Evolutionary conservation across 1,140 invertebrate genomes (phyloP), one percentile per base, ranked within the genome.

Genomic region (Lordiphosa clarofinis): DNA sequence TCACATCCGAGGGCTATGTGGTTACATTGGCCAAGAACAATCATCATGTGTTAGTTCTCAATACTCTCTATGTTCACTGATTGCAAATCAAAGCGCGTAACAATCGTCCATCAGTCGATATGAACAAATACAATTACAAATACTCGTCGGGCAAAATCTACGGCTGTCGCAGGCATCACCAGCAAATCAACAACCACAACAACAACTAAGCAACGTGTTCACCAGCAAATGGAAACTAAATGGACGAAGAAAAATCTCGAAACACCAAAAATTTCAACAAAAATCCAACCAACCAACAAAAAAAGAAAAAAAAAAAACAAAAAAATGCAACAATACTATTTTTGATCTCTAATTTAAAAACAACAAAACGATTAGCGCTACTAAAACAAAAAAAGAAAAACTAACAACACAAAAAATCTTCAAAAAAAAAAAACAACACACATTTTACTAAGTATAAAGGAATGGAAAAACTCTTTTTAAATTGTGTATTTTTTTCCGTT

Each of bases 11-110:
- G 91, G 97, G 97, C 52, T 97, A 97, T 90, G 94, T 99, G 64
- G 96, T 99, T 68, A 99, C 97, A 49, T 91, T 99, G 89, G 97
- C 97, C 82, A 98, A 99, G 91, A 99, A 98, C 92, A 99, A 99
- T 92, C 97, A 99, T 91, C 96, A 98, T 90, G 97, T 99, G 73
- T 93, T 99, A 88, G 95, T 99, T 78, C 92, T 99, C 79, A 97
- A 98, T 91, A 98, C 96, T 38, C 93, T 98, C 74, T 97, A 97
- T 91, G 96, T 98, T 91, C 92, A 95, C 89, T 96, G 93, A 94
- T 89, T 87, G 74, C 78, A 87, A 78, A 88, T 84, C 57, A 87
- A 76, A 82, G 74, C 81, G 60, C 70, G 79, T 35, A 73, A 79
- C 57, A 88, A 73, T 82, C 69, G 62, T 68, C 68, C 71, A 73